Conservation (phyloP, 35 echinoderm and acorn worm species). For the Heliocidaris tuberculata region DNA sequence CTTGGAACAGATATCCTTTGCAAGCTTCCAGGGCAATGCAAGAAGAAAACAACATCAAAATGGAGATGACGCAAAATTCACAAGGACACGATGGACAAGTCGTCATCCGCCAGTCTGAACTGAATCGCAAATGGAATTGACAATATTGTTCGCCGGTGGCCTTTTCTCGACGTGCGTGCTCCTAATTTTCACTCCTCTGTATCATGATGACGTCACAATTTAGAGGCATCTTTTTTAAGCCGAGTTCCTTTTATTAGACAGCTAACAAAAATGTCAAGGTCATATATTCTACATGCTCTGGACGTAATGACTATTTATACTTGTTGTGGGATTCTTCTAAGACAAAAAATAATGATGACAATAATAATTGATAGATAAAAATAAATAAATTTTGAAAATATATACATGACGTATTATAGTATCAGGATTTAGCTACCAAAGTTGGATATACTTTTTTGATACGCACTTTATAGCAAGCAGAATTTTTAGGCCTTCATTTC, state of each 20-base stretch:
- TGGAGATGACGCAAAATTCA: neutral
- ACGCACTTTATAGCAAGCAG: too few species aligned
- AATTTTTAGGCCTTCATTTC: too few species aligned
- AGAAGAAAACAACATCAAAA: neutral
- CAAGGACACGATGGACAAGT: neutral
- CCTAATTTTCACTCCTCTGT: neutral
- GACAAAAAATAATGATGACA: too few species aligned
- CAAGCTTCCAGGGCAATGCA: neutral
- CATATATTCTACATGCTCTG: neutral
- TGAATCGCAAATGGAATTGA: neutral
- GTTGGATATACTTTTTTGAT: too few species aligned
- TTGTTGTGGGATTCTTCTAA: too few species aligned
- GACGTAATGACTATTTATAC: too few species aligned
- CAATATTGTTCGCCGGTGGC: neutral
- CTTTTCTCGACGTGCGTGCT: neutral
- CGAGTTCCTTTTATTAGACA: neutral
- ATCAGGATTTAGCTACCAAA: too few species aligned
- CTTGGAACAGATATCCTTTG: neutral
- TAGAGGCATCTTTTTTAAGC: neutral
- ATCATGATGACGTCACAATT: neutral
- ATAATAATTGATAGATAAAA: too few species aligned
- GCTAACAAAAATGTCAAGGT: neutral
- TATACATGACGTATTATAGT: too few species aligned
- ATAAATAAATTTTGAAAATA: too few species aligned
- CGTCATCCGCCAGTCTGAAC: neutral